Conservation (phyloP, 35 echinoderm and acorn worm genomes). For the Chiridota heheva region DNA sequence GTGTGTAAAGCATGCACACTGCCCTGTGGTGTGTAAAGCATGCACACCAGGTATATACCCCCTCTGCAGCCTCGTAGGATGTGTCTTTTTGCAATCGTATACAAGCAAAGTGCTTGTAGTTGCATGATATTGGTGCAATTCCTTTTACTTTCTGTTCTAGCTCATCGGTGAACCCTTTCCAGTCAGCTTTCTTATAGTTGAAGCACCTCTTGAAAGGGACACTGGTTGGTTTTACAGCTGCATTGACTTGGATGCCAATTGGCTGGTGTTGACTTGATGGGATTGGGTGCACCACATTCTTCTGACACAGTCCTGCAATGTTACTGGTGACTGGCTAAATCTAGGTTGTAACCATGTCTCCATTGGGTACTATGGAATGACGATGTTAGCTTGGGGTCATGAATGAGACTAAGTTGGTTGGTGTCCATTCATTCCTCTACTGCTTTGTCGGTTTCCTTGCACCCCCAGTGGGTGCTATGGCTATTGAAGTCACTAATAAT, state of each 20-base stretch:
- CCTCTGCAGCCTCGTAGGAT: neutral
- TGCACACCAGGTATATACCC: constrained; percentile 14
- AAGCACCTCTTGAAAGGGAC: constrained; percentile 31
- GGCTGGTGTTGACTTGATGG: constrained; percentile 47
- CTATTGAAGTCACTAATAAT: constrained; percentile 55
- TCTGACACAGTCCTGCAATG: constrained; percentile 8
- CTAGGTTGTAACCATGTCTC: constrained; percentile 63
- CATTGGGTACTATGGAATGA: constrained; percentile 23
- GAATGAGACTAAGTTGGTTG: constrained; percentile 42
- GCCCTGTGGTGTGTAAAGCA: no score
- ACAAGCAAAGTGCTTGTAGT: neutral
- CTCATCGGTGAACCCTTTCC: constrained; percentile 27
- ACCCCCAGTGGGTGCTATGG: neutral
- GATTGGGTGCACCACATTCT: constrained; percentile 29
- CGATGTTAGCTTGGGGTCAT: constrained; percentile 53
- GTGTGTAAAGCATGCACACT: no score
- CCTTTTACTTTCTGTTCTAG: constrained; percentile 7
- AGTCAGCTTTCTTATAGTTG: constrained; percentile 59
- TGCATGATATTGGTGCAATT: neutral
- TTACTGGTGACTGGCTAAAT: constrained; percentile 14
- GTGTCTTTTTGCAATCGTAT: neutral
- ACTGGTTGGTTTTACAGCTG: neutral
- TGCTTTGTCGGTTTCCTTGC: neutral
- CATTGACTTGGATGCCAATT: constrained; percentile 42
- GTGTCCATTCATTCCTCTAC: constrained; percentile 11